Evolutionary conservation across 2,113 vertebrate species (phyloP), one percentile per base, ranked within the genome.

Genomic region (Gasterosteus aculeatus): DNA sequence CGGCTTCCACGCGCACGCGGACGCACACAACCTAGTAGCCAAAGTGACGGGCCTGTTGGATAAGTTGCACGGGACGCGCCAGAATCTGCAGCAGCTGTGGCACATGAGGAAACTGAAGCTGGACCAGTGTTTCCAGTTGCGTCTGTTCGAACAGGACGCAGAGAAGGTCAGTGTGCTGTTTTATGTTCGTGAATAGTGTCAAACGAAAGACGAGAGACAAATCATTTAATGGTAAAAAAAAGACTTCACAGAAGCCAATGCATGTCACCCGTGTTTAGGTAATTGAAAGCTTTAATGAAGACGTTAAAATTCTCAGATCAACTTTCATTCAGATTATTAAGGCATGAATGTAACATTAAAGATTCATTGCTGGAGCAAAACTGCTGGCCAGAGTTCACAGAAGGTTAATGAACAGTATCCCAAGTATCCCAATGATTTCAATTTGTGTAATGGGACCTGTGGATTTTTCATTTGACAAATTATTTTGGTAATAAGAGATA

Each of bases 31-130:
- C 88, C 95, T 99, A 66, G 88, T 95, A 31, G 95, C 96, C 68
- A 98, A 96, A 93, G 96, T 99, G 77, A 97, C 97, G 2, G 94
- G 95, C 78, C 94, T 97, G 94, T 89, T 99, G 92, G 98, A 99
- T 88, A 94, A 97, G 85, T 94, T 99, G 82, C 97, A 98, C 61
- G 95, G 95, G 29, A 97, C 97, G 0, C 94, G 98, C 7, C 98
- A 99, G 91, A 97, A 99, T 87, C 94, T 99, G 88, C 98, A 99
- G 88, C 98, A 99, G 95, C 95, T 98, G 93, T 99, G 98, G 98
- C 98, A 99, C 78, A 94, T 97, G 88, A 91, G 96, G 86, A 99
- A 99, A 75, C 89, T 99, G 86, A 99, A 98, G 92, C 92, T 99
- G 91, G 98, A 99, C 94, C 97, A 99, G 91, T 99, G 97, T 90